phyloP scores from a whole-genome alignment of 2,888 invertebrate species.

The Byasa hedistus region DNA sequence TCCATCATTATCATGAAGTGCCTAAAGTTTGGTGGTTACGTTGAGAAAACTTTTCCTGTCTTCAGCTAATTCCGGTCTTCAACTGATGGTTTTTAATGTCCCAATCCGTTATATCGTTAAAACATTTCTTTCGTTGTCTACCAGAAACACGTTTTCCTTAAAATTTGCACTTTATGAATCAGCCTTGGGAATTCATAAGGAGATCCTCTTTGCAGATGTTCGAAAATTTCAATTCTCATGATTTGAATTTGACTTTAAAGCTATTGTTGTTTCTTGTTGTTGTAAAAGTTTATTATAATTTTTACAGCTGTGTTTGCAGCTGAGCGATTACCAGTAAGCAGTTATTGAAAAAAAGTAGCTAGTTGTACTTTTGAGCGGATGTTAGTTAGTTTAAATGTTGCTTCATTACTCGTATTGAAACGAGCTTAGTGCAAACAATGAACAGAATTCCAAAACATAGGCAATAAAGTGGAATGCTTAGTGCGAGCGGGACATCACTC shows the following conservation, averaged over 20 bases:
- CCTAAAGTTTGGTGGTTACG: too few species aligned
- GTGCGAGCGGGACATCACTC: constrained; percentile 72
- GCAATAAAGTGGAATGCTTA: constrained; percentile 65
- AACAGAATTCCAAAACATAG: constrained; percentile 71
- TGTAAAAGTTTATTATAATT: constrained; percentile 26
- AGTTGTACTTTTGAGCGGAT: constrained; percentile 59
- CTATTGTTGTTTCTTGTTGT: constrained; percentile 11
- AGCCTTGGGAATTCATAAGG: too few species aligned
- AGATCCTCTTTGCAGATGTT: too few species aligned
- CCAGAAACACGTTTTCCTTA: too few species aligned
- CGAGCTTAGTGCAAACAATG: constrained; percentile 70
- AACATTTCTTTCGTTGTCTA: too few species aligned
- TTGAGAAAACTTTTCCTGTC: too few species aligned
- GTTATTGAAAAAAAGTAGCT: constrained; percentile 12
- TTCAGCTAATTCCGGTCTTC: too few species aligned
- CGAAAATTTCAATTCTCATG: neutral
- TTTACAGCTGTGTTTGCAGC: constrained; percentile 25
- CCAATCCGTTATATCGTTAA: too few species aligned
- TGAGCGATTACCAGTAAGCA: constrained; percentile 14
- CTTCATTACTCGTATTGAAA: constrained; percentile 65
- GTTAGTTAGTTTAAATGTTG: constrained; percentile 45
- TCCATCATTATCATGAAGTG: too few species aligned
- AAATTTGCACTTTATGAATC: too few species aligned
- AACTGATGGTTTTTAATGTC: too few species aligned
- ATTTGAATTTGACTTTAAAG: neutral